A percentile compares a stretch with the other conserved stretches of the same genome.
Evolutionary conservation across 1,140 invertebrate genomes (phyloP).

Genomic region (Mycetomoellerius zeteki): DNA sequence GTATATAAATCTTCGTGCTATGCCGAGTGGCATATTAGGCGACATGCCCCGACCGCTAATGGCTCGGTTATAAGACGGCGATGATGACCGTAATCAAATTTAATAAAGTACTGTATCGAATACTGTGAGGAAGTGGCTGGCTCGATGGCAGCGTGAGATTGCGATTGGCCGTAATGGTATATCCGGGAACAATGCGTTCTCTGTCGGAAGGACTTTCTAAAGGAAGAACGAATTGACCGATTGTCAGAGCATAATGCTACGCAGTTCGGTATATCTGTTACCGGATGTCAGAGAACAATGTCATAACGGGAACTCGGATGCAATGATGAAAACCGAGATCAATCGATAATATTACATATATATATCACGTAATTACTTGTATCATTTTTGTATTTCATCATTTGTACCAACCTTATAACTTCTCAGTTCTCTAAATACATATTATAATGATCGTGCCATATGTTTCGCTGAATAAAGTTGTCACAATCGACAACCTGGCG

Average conservation of each 20-base stretch:
- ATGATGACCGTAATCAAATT: constrained; percentile 64
- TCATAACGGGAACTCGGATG: constrained; percentile 34
- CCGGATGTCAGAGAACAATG: constrained; percentile 30
- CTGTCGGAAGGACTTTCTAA: constrained; percentile 40
- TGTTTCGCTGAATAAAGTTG: constrained; percentile 9
- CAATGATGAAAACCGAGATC: constrained; percentile 28
- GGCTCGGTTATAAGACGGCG: constrained; percentile 54
- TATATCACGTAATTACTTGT: neutral
- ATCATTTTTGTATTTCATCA: constrained; percentile 10
- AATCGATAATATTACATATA: constrained; percentile 13
- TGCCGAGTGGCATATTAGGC: constrained; percentile 47
- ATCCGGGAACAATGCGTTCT: constrained; percentile 50
- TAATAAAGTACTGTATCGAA: constrained; percentile 63
- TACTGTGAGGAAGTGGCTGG: constrained; percentile 42
- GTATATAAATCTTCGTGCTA: constrained; percentile 58
- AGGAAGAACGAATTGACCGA: constrained; percentile 55
- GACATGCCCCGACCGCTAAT: constrained; percentile 58
- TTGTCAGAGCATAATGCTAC: constrained; percentile 23
- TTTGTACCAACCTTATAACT: neutral
- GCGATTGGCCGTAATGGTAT: constrained; percentile 51
- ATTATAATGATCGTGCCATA: neutral
- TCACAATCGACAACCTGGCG: constrained; percentile 31
- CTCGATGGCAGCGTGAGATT: constrained; percentile 60
- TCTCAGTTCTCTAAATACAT: constrained; percentile 13
- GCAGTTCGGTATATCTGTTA: constrained; percentile 37